Base-by-base conservation (phyloP, 2,888 invertebrate species). In the Physocephala rufipes region DNA sequence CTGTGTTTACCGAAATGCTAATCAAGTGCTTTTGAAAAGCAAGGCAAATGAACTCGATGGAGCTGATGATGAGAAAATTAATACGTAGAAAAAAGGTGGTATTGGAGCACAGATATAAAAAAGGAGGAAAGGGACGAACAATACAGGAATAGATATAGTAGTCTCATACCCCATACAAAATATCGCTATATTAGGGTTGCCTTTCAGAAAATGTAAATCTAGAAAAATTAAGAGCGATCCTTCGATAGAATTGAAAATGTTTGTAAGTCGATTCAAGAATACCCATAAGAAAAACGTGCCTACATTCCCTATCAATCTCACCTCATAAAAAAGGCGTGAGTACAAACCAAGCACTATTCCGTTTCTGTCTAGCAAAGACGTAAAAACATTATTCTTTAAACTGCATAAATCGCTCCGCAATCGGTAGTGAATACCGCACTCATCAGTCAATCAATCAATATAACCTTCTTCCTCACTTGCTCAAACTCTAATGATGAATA, bases 401-500 rank as follows among this genome's bases (percentile, higher is more conserved):
- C 21, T 62, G 62, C 43, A 28, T 51, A 51, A 65, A 51, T 65
- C 65, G 36, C 65, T 65, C 28, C 36, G 30, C 49, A 65, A 28
- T 19, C 49, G 28, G 28, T 24, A 51, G 51, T 65, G 36, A 51
- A n/a, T 64, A 30, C 24, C n/a, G 16, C 64, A 47, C 24, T 4
- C 28, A 12, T 49, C 13, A 24, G 49, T 26, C 21, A 51, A 19
- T 64, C 15, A 36, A 26, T 62, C 43, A 26, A 71, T 43, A 16
- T 28, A n/a, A n/a, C n/a, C n/a, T n/a, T n/a, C 53, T 55, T 36
- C 49, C 28, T 59, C 67, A 61, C 30, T 49, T 68, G 67, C 36
- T 68, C 45, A n/a, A n/a, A 36, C 61, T 49, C 47, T 19, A 61
- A 59, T 61, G 61, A 30, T 61, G 81, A 79, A 81, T 82, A 82